These are phyloP conservation scores for Ceratina australensis DNA, from an alignment of 1,140 invertebrate species.

Conservation along the genomic window DNA sequence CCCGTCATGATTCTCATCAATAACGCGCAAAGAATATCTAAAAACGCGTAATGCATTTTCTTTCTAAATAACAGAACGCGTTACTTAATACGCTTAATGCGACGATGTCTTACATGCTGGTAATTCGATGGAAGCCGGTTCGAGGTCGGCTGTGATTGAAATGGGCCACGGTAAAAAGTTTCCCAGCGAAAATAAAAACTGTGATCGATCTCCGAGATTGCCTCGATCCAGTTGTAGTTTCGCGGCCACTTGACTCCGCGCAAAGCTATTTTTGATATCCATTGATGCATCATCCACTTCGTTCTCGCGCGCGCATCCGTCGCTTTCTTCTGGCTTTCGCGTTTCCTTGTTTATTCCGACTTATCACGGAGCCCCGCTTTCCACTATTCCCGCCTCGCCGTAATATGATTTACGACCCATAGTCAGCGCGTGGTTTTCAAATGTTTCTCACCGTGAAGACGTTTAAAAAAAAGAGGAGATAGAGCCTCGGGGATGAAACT, in stretches of 20 bases:
- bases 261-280: conserved; percentile 51
- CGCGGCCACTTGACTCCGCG: conserved; percentile 35
- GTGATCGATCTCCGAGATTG: conserved; percentile 45
- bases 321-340: not conserved
- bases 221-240: conserved; percentile 48
- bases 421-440: not conserved
- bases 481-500: no score
- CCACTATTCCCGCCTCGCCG: not conserved
- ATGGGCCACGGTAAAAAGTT: conserved; percentile 29
- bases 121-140: conserved; percentile 37
- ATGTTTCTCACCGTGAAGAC: not conserved
- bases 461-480: not conserved
- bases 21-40: not conserved
- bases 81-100: no score
- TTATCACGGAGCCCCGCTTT: not conserved
- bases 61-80: no score
- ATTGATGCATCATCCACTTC: conserved; percentile 40
- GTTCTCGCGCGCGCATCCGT: not conserved
- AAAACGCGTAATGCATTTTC: no score
- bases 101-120: conserved; percentile 35
- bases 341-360: conserved; percentile 13
- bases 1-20: not conserved
- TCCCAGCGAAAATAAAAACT: conserved; percentile 39
- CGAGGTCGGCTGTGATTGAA: conserved; percentile 40
- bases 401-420: conserved; percentile 14